phyloP scores from a whole-genome alignment of 2,113 vertebrate species.

The Condylura cristata region DNA sequence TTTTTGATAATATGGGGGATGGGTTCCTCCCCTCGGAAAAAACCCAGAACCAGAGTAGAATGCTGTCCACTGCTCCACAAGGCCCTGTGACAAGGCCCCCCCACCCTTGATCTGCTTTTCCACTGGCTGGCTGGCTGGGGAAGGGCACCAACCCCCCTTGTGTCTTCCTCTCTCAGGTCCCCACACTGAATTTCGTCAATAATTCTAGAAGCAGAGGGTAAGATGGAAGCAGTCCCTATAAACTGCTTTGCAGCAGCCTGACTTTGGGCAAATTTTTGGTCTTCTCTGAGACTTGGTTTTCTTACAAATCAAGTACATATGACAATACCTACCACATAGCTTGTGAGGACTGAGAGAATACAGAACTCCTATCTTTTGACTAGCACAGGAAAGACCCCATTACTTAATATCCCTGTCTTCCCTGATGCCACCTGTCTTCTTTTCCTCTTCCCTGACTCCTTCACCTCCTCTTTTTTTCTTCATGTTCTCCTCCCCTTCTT shows the following conservation, averaged over 20 bases:
- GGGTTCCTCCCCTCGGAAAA: neutral
- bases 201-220: neutral
- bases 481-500: too few relatives aligned
- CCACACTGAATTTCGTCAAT: neutral
- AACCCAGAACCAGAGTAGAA: slow-evolving; percentile 1
- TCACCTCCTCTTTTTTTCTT: too few relatives aligned
- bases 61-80: neutral
- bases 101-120: too few relatives aligned
- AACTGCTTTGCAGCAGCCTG: neutral
- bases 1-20: slow-evolving; percentile 17
- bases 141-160: neutral
- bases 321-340: neutral
- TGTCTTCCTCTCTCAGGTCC: neutral
- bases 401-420: neutral
- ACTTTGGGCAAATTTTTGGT: neutral
- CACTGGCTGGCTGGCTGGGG: neutral
- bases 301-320: neutral
- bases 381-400: neutral
- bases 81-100: neutral
- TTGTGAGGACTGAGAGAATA: neutral
- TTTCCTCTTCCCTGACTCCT: too few relatives aligned
- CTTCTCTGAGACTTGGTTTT: neutral
- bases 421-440: neutral
- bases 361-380: neutral
- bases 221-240: neutral